Conservation (phyloP, 2,888 invertebrate species). For the Amiota communis region DNA sequence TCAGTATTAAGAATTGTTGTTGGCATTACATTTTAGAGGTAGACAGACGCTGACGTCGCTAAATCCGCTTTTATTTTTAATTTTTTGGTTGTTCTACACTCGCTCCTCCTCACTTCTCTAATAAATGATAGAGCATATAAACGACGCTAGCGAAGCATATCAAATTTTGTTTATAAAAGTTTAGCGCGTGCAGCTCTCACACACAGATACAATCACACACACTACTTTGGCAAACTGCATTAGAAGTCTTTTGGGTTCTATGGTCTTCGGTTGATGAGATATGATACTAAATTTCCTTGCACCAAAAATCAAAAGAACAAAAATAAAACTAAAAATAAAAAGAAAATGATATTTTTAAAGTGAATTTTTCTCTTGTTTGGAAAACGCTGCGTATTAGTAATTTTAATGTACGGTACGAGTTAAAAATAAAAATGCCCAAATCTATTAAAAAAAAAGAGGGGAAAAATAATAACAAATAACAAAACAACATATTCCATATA, state of each 20-base stretch:
- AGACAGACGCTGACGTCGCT: slow-evolving; percentile 19
- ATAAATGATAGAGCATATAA: too few relatives aligned
- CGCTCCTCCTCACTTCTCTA: background rate
- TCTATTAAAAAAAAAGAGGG: background rate
- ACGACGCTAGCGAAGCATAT: slow-evolving; percentile 26
- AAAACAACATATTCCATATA: background rate
- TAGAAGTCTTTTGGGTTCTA: too few relatives aligned
- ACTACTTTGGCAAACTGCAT: too few relatives aligned
- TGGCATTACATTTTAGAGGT: slow-evolving; percentile 1
- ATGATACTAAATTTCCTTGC: too few relatives aligned
- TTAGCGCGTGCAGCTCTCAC: slow-evolving; percentile 53
- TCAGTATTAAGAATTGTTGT: background rate
- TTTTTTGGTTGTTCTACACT: too few relatives aligned
- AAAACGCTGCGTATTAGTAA: slow-evolving; percentile 42
- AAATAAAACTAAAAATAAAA: background rate
- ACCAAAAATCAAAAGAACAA: background rate
- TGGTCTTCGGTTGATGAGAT: too few relatives aligned
- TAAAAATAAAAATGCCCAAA: slow-evolving; percentile 1
- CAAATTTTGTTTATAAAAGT: slow-evolving; percentile 38
- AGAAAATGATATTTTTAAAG: background rate
- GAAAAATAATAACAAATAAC: background rate
- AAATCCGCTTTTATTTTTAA: background rate
- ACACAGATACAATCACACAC: background rate
- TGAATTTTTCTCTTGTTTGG: background rate
- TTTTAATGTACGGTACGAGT: slow-evolving; percentile 22